These are phyloP conservation scores for Brachypalpus laphriformis DNA, from an alignment of 2,888 invertebrate species.

Conservation along the genomic window DNA sequence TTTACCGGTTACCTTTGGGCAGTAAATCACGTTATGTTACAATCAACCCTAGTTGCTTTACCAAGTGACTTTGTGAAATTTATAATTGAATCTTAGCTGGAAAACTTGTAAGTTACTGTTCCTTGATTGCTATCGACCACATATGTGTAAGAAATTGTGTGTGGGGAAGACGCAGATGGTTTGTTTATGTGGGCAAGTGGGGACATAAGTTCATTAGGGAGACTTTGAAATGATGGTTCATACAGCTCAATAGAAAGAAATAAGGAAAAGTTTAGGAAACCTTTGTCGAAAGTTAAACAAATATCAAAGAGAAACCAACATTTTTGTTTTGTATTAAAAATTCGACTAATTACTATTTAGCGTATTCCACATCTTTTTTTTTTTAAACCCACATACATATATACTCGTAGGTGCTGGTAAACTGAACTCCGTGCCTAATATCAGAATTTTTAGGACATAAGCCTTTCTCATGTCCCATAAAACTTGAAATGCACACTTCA, in stretches of 20 bases:
- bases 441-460: too few species aligned
- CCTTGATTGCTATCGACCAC: slow-evolving; percentile 70
- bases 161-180: slow-evolving; percentile 40
- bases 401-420: too few species aligned
- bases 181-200: slow-evolving; percentile 49
- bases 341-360: too few species aligned
- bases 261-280: neutral
- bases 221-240: slow-evolving; percentile 33
- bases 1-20: slow-evolving; percentile 52
- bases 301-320: too few species aligned
- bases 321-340: too few species aligned
- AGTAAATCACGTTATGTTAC: slow-evolving; percentile 70
- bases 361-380: too few species aligned
- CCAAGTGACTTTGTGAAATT: slow-evolving; percentile 71
- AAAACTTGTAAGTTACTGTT: slow-evolving; percentile 71
- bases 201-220: slow-evolving; percentile 60
- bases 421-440: too few species aligned
- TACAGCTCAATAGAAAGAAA: neutral
- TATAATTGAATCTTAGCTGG: slow-evolving; percentile 74
- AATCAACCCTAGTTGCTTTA: slow-evolving; percentile 60
- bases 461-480: too few species aligned
- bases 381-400: too few species aligned
- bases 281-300: neutral
- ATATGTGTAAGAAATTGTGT: slow-evolving; percentile 40
- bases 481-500: too few species aligned